Conservation (phyloP, 2,113 vertebrate genomes). For the Cyanistes caeruleus region DNA sequence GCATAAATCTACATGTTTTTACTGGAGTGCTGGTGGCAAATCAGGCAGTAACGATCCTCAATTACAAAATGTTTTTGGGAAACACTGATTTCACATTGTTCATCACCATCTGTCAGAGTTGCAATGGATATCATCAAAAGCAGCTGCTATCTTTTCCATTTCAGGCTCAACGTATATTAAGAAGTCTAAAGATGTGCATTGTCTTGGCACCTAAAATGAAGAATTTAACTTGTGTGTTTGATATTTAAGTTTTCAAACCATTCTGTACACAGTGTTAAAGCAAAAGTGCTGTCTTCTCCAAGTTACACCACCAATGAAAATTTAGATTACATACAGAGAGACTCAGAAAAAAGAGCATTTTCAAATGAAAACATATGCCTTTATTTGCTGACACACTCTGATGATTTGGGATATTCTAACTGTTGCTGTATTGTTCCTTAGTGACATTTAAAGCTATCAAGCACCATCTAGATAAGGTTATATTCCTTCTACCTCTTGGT, state of each 20-base stretch:
- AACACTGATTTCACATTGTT: slow-evolving; percentile 62
- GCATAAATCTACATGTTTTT: slow-evolving; percentile 60
- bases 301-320: not conserved
- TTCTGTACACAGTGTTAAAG: not conserved
- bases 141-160: slow-evolving; percentile 49
- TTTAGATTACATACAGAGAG: not conserved
- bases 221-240: not conserved
- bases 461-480: not conserved
- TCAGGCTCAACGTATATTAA: not conserved
- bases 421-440: not conserved
- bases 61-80: slow-evolving; percentile 24
- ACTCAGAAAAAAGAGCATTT: not conserved
- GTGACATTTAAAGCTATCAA: not conserved
- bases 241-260: not conserved
- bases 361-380: not conserved
- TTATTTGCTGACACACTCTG: not conserved
- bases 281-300: not conserved
- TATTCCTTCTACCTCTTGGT: not conserved
- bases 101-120: slow-evolving; percentile 8
- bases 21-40: slow-evolving; percentile 27
- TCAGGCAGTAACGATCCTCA: slow-evolving; percentile 3
- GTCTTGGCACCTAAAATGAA: not conserved
- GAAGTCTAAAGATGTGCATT: not conserved
- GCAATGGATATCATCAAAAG: slow-evolving; percentile 19
- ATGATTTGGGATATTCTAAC: not conserved